phyloP scores from a whole-genome alignment of 2,888 invertebrate species.

The Hermaeophaga mercurialis region DNA sequence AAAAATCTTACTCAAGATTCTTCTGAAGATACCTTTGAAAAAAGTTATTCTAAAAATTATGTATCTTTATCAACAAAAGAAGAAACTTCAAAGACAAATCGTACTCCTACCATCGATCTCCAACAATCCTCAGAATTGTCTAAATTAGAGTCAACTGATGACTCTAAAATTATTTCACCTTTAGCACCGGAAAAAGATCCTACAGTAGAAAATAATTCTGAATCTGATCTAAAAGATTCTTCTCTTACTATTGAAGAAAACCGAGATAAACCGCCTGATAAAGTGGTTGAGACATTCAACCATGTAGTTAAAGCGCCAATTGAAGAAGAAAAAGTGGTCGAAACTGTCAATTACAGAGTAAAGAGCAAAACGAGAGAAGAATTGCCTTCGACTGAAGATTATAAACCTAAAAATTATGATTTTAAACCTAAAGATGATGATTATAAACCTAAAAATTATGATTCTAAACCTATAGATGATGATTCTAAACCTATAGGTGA shows the following conservation, averaged over 20 bases:
- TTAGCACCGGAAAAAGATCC: too few relatives aligned
- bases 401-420: too few relatives aligned
- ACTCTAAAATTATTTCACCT: too few relatives aligned
- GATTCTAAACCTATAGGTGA: constrained; percentile 22
- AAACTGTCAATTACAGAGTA: constrained; percentile 11
- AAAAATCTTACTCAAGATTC: neutral
- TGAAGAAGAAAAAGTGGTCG: constrained; percentile 5
- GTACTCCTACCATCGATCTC: too few relatives aligned
- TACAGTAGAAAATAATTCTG: too few relatives aligned
- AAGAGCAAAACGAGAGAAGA: constrained; percentile 1
- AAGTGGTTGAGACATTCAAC: neutral
- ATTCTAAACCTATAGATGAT: too few relatives aligned
- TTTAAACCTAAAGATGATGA: neutral
- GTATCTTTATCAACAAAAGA: too few relatives aligned
- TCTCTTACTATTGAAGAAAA: neutral
- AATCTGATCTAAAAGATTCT: neutral
- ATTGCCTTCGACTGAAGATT: too few relatives aligned
- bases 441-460: neutral
- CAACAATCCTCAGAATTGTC: too few relatives aligned
- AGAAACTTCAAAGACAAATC: too few relatives aligned
- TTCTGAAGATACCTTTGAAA: neutral
- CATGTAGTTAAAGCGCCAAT: neutral
- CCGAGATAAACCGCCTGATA: neutral
- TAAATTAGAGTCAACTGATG: neutral
- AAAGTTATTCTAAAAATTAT: too few relatives aligned